These are phyloP conservation scores for Lacanobia wlatinum DNA, from an alignment of 2,888 invertebrate genomes.

Conservation along the genomic window DNA sequence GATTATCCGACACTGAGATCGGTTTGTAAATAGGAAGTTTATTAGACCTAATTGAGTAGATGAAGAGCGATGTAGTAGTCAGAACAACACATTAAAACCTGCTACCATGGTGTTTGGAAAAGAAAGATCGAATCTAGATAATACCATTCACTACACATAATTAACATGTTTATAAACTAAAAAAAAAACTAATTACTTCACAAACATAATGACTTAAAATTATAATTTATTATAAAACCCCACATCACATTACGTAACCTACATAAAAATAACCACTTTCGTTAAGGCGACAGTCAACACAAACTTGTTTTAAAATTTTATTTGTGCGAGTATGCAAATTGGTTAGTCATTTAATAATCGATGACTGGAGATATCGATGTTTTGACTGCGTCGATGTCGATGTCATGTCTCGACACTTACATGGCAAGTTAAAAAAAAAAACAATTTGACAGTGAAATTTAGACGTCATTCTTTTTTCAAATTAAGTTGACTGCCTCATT, in stretches of 20 bases:
- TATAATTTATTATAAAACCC: conserved; percentile 50
- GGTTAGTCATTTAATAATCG: conserved; percentile 29
- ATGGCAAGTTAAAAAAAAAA: conserved; percentile 3
- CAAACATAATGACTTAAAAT: conserved; percentile 43
- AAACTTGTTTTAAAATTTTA: conserved; percentile 46
- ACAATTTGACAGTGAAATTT: conserved; percentile 22
- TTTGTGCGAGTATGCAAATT: conserved; percentile 55
- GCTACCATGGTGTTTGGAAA: neutral
- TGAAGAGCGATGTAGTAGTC: neutral
- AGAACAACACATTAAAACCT: neutral
- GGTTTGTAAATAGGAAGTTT: neutral
- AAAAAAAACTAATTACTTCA: conserved; percentile 43
- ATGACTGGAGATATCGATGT: conserved; percentile 36
- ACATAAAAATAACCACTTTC: conserved; percentile 59
- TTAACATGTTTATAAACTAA: conserved; percentile 37
- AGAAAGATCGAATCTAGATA: conserved; percentile 45
- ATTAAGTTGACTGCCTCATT: neutral
- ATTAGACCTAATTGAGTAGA: neutral
- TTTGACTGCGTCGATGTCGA: conserved; percentile 27
- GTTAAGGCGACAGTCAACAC: conserved; percentile 32
- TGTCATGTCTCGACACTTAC: conserved; percentile 3
- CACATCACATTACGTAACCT: conserved; percentile 50
- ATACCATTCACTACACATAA: conserved; percentile 48
- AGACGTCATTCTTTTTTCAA: conserved; percentile 19
- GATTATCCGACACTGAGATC: neutral